Evolutionary conservation across 2,113 vertebrate genomes (phyloP), one percentile per base, ranked within the genome.

Genomic region (Prolemur simus): DNA sequence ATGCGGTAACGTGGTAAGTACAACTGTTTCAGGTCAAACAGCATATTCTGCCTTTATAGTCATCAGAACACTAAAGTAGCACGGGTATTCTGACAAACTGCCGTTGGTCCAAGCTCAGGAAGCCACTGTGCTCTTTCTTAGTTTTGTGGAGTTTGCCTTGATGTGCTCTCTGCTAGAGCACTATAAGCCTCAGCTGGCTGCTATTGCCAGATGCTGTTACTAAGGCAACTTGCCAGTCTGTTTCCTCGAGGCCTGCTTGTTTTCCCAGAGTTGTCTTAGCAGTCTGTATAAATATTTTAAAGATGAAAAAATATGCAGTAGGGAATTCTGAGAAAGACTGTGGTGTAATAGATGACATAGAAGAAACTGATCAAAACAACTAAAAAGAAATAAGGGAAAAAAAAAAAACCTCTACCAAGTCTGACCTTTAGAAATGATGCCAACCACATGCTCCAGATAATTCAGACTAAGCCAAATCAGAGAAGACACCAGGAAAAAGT

Each of bases 241-340:
- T 88, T 85, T 95, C 37, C 63, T 88, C 64, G 25, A 92, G 85
- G 15, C 21, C 82, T 95, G 54, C n/a, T 92, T 86, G 32, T 92
- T 96, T 95, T 94, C 77, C 89, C 17, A 76, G 34, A 89, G 71
- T 69, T 96, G 49, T 56, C 39, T 76, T 94, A 56, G n/a, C 73
- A 68, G 64, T 58, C 34, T 68, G 69, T 58, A 45, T 37, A 96
- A 90, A 88, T 77, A 95, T 91, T 90, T 90, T 78, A 93, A 86
- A 15, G 34, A 68, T 81, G 37, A 90, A 73, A 89, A 82, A 73
- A 1, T 15, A 66, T 25, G 8, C n/a, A 58, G 34, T 34, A 68
- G 63, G 15, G 47, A 73, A 94, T 91, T 92, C 11, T 96, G 42
- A 80, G 52, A 94, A 87, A 47, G 47, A 88, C 14, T 8, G 39